Base-by-base conservation (phyloP, 2,113 vertebrate genomes). In the Pseudorhombus dupliciocellatus region DNA sequence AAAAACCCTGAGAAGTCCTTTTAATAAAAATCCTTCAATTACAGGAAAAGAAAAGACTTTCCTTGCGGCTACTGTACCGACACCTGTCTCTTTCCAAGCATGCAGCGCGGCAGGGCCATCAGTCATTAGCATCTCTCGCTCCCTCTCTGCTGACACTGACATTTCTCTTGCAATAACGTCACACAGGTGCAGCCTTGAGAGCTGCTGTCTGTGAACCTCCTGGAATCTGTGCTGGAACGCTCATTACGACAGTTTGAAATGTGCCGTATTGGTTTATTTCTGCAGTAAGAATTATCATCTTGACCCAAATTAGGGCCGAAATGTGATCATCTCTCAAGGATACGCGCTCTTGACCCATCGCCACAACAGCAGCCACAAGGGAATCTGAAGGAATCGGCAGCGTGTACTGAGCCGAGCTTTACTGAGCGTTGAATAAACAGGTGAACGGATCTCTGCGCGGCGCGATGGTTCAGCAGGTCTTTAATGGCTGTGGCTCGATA, bases 171-270 rank as follows among this genome's bases (percentile, higher is more conserved):
- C 48, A 80, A 54, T 46, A 67, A 40, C 25, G 52, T 44, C 75
- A 66, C 68, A 37, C 68, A 37, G 51, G 44, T 57, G 63, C 56
- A 75, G 64, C 74, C 60, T 75, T 78, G 67, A 73, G 70, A 50
- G 31, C 14, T 30, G 4, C 11, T 44, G 30, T 72, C 34, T 61
- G 50, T 34, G 14, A n/a, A 25, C 10, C 21, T 62, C 8, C 52
- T 75, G 40, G 55, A 52, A 51, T 21, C 63, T 16, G 12, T 40
- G 28, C 50, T n/a, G 53, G 48, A 69, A 61, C 28, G n/a, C 4
- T 3, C 16, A 31, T 4, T 20, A 40, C 7, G 52, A 37, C 10
- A 12, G 15, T 25, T 55, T 21, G 46, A 59, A 20, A 52, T 62
- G 26, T 58, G 6, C 66, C 53, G 62, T 6, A 52, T 56, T 6